Evolutionary conservation across 2,113 vertebrate species (phyloP).

Genomic region (Pipa parva): DNA sequence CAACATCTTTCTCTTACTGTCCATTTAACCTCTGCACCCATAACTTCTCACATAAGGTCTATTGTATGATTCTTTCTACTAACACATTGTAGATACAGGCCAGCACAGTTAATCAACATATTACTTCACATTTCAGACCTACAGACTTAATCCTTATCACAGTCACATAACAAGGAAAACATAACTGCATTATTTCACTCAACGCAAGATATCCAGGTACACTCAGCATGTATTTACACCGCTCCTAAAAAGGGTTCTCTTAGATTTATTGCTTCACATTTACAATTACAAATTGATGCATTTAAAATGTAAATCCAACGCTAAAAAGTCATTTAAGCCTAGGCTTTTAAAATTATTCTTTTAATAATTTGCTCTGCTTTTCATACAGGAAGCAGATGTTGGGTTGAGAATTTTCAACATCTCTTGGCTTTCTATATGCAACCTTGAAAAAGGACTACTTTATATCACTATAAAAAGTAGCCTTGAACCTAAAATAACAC

Average conservation of each 20-base stretch:
- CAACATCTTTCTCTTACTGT: not conserved
- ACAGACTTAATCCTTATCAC: constrained; percentile 19
- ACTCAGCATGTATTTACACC: constrained; percentile 20
- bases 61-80: not conserved
- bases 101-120: constrained; percentile 1
- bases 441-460: constrained; percentile 33
- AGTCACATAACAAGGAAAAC: constrained; percentile 13
- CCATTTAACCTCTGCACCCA: not conserved
- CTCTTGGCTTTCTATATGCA: constrained; percentile 27
- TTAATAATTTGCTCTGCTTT: constrained; percentile 28
- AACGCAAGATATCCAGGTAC: constrained; percentile 28
- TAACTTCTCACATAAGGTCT: not conserved
- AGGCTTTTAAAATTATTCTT: constrained; percentile 36
- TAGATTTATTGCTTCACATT: constrained; percentile 32
- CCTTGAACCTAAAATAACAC: constrained; percentile 46
- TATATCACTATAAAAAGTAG: constrained; percentile 44
- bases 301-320: constrained; percentile 39
- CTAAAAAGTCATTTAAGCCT: constrained; percentile 27
- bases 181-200: constrained; percentile 29
- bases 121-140: constrained; percentile 5
- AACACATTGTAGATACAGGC: not conserved
- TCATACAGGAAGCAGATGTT: constrained; percentile 35
- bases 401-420: not conserved
- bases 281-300: constrained; percentile 34
- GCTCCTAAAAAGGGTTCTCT: constrained; percentile 13